A percentile compares a stretch with the other conserved stretches of the same genome.
phyloP scores from a whole-genome alignment of 1,140 invertebrate species.

The Drosophila tristis region DNA sequence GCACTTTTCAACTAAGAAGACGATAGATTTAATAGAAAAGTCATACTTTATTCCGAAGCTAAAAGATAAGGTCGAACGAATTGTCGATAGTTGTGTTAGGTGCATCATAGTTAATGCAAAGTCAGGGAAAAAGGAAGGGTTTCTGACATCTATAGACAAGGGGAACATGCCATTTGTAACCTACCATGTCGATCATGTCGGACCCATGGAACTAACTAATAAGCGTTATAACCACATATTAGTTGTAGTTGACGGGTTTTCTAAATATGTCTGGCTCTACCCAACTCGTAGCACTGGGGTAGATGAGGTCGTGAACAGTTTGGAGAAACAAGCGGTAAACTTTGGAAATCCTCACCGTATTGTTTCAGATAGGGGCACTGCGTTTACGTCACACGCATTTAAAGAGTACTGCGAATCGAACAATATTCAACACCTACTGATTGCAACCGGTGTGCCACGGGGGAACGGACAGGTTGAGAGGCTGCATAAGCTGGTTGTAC shows the following conservation, averaged over 20 bases:
- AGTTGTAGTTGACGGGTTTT: slow-evolving; percentile 66
- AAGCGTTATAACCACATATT: slow-evolving; percentile 84
- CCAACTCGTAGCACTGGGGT: slow-evolving; percentile 16
- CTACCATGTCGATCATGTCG: slow-evolving; percentile 50
- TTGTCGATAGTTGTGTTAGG: slow-evolving; percentile 11
- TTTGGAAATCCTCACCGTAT: slow-evolving; percentile 23
- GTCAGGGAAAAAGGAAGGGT: too few relatives aligned
- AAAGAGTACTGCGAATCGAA: too few relatives aligned
- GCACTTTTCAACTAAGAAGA: slow-evolving; percentile 3
- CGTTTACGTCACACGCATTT: neutral
- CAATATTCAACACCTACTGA: neutral
- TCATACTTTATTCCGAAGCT: slow-evolving; percentile 16
- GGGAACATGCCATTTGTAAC: slow-evolving; percentile 35
- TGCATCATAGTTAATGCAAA: too few relatives aligned
- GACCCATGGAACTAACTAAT: slow-evolving; percentile 72
- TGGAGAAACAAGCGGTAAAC: slow-evolving; percentile 6
- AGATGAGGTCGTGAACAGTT: slow-evolving; percentile 11
- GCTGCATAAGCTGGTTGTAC: neutral
- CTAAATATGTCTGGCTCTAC: slow-evolving; percentile 17
- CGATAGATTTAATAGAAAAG: slow-evolving; percentile 15
- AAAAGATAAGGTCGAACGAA: slow-evolving; percentile 1
- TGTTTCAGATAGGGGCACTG: slow-evolving; percentile 18
- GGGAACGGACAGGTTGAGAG: slow-evolving; percentile 5
- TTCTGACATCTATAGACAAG: too few relatives aligned
- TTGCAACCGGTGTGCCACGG: too few relatives aligned